Percentiles rank a stretch among this genome's conserved stretches.
These are phyloP conservation scores for Eilema depressum DNA, from an alignment of 2,888 invertebrate genomes.

Conservation along the genomic window DNA sequence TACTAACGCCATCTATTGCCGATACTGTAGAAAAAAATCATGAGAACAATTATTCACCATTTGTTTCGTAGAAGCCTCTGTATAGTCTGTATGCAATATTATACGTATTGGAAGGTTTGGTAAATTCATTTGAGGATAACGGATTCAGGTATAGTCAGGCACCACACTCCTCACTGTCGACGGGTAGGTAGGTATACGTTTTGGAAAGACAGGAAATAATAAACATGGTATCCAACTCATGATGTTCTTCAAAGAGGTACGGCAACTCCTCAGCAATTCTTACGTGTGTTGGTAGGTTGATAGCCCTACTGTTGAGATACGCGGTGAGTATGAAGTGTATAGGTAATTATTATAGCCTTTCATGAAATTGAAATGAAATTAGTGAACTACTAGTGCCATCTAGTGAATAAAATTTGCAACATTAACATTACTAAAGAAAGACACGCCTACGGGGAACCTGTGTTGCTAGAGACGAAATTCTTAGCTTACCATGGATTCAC, in stretches of 20 bases:
- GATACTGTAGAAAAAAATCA: neutral
- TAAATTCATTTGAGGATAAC: neutral
- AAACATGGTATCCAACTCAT: neutral
- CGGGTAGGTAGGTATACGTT: slow-evolving; percentile 18
- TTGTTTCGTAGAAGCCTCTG: too few relatives aligned
- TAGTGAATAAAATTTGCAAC: slow-evolving; percentile 11
- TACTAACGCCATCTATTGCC: slow-evolving; percentile 59
- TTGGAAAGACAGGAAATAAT: slow-evolving; percentile 12
- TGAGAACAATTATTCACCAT: neutral
- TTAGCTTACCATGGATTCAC: too few relatives aligned
- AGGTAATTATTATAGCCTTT: too few relatives aligned
- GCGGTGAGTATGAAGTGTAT: too few relatives aligned
- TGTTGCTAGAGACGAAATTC: too few relatives aligned
- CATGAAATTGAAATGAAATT: neutral
- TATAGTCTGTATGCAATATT: too few relatives aligned
- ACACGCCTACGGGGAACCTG: too few relatives aligned
- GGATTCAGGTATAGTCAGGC: slow-evolving; percentile 8
- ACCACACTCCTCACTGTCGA: slow-evolving; percentile 15
- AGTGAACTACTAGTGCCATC: slow-evolving; percentile 29
- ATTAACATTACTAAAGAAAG: neutral
- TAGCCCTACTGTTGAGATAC: neutral
- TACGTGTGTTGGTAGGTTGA: neutral
- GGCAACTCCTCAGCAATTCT: slow-evolving; percentile 16
- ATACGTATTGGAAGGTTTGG: neutral
- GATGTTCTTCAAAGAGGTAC: slow-evolving; percentile 25